These are phyloP conservation scores for Drosophila longiperda DNA, from an alignment of 2,888 invertebrate species.

Conservation along the genomic window DNA sequence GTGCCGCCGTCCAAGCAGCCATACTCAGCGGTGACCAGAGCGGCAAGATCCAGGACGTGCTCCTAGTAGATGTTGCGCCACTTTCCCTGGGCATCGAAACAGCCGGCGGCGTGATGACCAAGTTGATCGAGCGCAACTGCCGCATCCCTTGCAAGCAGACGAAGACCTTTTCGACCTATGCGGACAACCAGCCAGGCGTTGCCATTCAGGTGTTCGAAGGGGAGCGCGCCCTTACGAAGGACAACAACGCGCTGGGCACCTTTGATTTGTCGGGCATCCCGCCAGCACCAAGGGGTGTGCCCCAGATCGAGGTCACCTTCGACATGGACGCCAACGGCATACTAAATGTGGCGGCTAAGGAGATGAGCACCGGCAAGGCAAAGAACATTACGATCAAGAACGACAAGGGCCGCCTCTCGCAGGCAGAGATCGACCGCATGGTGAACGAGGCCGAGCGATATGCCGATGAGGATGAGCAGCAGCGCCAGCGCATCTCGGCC, in stretches of 20 bases:
- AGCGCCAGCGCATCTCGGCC: slow-evolving; percentile 28
- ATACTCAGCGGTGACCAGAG: slow-evolving; percentile 33
- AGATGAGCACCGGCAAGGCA: not conserved
- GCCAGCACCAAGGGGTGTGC: not conserved
- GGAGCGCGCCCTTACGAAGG: slow-evolving; percentile 26
- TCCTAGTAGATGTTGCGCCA: slow-evolving; percentile 26
- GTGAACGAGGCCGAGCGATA: not conserved
- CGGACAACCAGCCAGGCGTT: slow-evolving; percentile 33
- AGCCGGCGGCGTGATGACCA: slow-evolving; percentile 33
- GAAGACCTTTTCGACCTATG: slow-evolving; percentile 28
- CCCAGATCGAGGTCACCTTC: not conserved
- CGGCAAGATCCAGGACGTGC: slow-evolving; percentile 32
- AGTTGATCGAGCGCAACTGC: slow-evolving; percentile 25
- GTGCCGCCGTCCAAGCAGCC: slow-evolving; percentile 33
- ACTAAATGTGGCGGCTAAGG: not conserved
- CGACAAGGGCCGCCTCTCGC: not conserved
- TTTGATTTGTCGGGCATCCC: slow-evolving; percentile 17
- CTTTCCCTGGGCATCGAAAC: slow-evolving; percentile 31
- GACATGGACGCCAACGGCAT: not conserved
- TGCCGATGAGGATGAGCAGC: slow-evolving; percentile 68
- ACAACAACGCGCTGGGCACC: slow-evolving; percentile 30
- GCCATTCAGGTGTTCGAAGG: slow-evolving; percentile 31
- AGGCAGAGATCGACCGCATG: not conserved
- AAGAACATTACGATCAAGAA: not conserved
- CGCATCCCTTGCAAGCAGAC: slow-evolving; percentile 34